Evolutionary conservation across 1,140 invertebrate genomes (phyloP).

Genomic region (Drosophila obscura): DNA sequence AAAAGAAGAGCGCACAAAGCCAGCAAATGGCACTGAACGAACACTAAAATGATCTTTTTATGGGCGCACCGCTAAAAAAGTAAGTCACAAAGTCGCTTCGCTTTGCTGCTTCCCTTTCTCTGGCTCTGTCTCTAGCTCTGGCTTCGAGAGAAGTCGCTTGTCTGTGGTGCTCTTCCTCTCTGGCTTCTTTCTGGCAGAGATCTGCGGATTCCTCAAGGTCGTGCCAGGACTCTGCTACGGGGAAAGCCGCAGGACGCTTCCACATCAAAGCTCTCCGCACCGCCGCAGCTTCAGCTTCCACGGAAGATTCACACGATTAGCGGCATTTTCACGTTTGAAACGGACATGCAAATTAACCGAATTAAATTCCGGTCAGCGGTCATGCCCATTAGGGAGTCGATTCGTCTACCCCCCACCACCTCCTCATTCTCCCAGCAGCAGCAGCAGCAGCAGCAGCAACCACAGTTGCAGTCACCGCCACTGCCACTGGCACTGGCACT

Average conservation of each 20-base stretch:
- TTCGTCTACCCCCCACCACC: neutral
- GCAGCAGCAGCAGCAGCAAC: constrained; percentile 16
- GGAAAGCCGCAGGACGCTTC: constrained; percentile 58
- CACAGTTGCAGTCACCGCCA: constrained; percentile 10
- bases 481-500: neutral
- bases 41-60: constrained; percentile 68
- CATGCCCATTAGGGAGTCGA: constrained; percentile 48
- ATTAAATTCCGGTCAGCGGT: constrained; percentile 65
- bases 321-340: constrained; percentile 39
- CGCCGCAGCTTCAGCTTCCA: constrained; percentile 33
- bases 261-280: constrained; percentile 42
- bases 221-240: constrained; percentile 10
- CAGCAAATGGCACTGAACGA: constrained; percentile 1
- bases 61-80: constrained; percentile 56
- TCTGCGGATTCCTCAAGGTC: constrained; percentile 3
- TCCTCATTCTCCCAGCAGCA: neutral
- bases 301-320: constrained; percentile 48
- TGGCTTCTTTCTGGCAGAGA: neutral
- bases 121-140: neutral
- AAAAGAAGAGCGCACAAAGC: constrained; percentile 42
- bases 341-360: constrained; percentile 67
- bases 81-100: constrained; percentile 52
- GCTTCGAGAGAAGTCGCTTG: neutral
- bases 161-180: neutral
- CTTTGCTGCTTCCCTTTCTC: neutral